Evolutionary conservation across 1,140 invertebrate species (phyloP), one percentile per base, ranked within the genome.

Genomic region (Dreissena rostriformis): DNA sequence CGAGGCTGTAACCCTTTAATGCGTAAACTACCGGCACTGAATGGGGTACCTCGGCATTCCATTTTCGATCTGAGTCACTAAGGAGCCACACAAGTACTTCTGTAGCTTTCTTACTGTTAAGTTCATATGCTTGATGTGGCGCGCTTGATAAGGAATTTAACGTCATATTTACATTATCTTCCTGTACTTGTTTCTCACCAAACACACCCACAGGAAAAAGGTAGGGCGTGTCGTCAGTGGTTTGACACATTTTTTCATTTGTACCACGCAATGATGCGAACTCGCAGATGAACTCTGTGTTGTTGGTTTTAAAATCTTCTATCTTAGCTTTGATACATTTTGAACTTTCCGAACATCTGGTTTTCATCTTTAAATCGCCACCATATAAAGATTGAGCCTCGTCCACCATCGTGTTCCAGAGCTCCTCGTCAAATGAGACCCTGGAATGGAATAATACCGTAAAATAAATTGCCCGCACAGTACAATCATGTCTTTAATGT

Each of bases 1-100:
- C n/a, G 17, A 78, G 24, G 67, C 61, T 78, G 61, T 66, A 67
- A 14, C 57, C 75, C 67, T 70, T 66, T 17, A 78, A 78, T 17
- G 22, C 75, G 67, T 78, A 78, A 22, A 8, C 75, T 11, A 78
- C 49, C 39, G 61, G 67, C 19, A 70, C 12, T 49, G 67, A 70
- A 70, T 70, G 22, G 14, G 67, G 67, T 49, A 70, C 8, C 51
- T 70, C 67, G 15, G 67, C 29, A 70, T 70, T 70, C 67, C 67
- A 22, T 39, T 39, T 39, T 39, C 65, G 65, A 67, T 67, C 65
- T 22, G 65, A 28, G 29, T 67, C 65, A 14, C 29, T 49, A 17
- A 70, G 51, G 29, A 29, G 51, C 67, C 67, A 29, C 19, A 70
- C 67, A 70, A 70, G 67, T 29, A 29, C 22, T 29, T 70, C 22